Evolutionary conservation across 2,888 invertebrate species (phyloP).

Genomic region (Meloe dianella): DNA sequence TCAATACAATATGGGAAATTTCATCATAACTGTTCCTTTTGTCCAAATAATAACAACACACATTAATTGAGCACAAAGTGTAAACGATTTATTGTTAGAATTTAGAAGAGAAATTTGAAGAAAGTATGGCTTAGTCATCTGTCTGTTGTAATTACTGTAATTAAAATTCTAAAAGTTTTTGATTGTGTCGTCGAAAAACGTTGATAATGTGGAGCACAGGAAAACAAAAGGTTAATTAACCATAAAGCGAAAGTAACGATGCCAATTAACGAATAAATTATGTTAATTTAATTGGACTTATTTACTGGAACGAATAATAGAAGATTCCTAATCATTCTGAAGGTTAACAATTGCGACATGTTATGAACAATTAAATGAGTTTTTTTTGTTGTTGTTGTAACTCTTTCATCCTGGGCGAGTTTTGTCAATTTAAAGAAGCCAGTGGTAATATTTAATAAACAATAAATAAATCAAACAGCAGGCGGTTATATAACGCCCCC

Average conservation of each 20-base stretch:
- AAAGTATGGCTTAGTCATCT: neutral
- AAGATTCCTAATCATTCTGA: neutral
- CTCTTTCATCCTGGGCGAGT: too few species aligned
- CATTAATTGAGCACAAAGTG: neutral
- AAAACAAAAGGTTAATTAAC: too few species aligned
- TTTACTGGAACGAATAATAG: too few species aligned
- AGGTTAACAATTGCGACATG: neutral
- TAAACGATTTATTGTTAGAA: neutral
- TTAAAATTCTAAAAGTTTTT: neutral
- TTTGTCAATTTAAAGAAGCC: neutral
- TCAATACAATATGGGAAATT: neutral
- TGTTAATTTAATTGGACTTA: too few species aligned
- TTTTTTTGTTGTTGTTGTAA: neutral
- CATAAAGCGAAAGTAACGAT: too few species aligned
- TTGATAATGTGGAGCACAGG: too few species aligned
- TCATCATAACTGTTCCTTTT: neutral
- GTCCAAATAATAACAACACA: neutral
- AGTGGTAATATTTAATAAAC: constrained; percentile 36
- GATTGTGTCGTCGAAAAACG: neutral
- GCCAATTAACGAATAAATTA: too few species aligned
- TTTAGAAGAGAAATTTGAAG: constrained; percentile 1
- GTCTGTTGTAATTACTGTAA: neutral
- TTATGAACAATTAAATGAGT: neutral
- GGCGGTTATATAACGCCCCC: constrained; percentile 43
- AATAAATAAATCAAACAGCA: constrained; percentile 47